phyloP scores from a whole-genome alignment of 2,797 vertebrate species.

The Lagorchestes hirsutus region DNA sequence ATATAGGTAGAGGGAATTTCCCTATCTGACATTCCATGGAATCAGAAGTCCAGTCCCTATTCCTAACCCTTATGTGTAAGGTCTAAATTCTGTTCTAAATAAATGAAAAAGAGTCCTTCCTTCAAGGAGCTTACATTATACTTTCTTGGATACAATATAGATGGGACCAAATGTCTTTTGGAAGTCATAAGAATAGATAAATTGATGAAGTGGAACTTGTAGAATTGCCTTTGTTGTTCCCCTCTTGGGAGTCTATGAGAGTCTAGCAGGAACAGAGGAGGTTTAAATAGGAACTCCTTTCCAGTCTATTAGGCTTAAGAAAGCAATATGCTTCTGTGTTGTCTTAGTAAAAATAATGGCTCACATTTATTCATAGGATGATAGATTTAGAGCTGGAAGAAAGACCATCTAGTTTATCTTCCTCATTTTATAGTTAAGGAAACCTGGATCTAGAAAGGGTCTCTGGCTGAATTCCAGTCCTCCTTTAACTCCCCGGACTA shows the following conservation, averaged over 20 bases:
- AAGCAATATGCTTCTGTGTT: conserved; percentile 8
- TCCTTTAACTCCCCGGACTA: not conserved
- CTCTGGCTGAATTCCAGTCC: not conserved
- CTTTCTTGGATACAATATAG: not conserved
- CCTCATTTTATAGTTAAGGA: not conserved
- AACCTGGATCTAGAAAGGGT: not conserved
- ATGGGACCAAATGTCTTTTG: not conserved
- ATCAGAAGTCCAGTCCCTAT: not conserved
- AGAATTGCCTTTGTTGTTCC: not conserved
- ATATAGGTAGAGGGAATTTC: not conserved
- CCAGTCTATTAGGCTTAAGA: not conserved
- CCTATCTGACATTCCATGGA: not conserved
- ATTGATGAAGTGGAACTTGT: not conserved
- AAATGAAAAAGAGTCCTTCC: no score
- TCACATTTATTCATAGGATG: not conserved
- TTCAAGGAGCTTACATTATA: not conserved
- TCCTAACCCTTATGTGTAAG: not conserved
- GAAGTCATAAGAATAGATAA: not conserved
- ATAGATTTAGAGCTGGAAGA: not conserved
- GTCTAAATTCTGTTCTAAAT: not conserved
- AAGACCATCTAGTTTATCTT: not conserved
- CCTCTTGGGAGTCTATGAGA: not conserved
- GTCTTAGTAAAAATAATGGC: not conserved
- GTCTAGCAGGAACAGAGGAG: not conserved
- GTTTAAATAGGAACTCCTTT: not conserved